These are phyloP conservation scores for Enhydra lutris DNA, from an alignment of 2,113 vertebrate genomes.

Conservation along the genomic window DNA sequence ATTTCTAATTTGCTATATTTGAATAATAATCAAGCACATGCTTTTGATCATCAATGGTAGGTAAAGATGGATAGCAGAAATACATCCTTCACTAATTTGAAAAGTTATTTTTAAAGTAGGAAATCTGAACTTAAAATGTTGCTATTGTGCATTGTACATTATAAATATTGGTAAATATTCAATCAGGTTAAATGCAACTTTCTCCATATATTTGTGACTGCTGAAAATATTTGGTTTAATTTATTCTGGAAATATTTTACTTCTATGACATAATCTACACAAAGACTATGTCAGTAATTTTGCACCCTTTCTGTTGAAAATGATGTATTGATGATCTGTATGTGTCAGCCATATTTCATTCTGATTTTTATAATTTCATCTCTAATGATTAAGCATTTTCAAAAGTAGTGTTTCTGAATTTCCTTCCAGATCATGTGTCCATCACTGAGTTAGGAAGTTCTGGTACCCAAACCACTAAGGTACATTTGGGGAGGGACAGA, in stretches of 20 bases:
- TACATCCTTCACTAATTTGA: not conserved
- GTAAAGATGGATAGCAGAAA: not conserved
- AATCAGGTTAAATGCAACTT: not conserved
- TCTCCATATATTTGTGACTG: not conserved
- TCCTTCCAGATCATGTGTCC: not conserved
- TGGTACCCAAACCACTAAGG: not conserved
- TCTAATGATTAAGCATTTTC: constrained; percentile 3
- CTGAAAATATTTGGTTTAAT: constrained; percentile 6
- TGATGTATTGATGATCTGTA: not conserved
- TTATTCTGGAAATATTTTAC: constrained; percentile 10
- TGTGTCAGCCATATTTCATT: not conserved
- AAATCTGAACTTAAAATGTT: not conserved
- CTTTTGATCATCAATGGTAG: not conserved
- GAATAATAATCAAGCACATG: not conserved
- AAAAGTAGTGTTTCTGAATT: not conserved
- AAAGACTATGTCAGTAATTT: not conserved
- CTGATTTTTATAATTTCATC: not conserved
- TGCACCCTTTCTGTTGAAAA: not conserved
- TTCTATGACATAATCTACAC: not conserved
- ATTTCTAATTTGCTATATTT: not conserved
- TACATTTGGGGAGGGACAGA: too few species aligned
- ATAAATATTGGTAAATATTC: constrained; percentile 21
- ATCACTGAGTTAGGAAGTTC: not conserved
- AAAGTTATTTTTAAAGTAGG: constrained; percentile 8
- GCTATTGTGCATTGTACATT: not conserved